These are phyloP conservation scores for Zootermopsis nevadensis DNA, from an alignment of 2,888 invertebrate genomes.

Conservation along the genomic window DNA sequence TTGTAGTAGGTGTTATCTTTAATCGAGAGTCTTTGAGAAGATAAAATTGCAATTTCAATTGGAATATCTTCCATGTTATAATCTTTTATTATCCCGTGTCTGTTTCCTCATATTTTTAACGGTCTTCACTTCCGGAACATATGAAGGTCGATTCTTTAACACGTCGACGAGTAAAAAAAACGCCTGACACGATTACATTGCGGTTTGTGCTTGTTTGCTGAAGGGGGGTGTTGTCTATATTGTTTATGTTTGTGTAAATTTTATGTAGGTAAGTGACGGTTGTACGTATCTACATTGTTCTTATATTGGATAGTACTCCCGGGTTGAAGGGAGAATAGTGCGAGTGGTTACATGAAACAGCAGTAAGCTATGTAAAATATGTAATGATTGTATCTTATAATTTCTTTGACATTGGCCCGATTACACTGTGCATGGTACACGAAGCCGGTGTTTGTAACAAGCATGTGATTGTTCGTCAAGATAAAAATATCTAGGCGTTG, in stretches of 20 bases:
- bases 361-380: background rate
- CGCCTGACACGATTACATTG: background rate
- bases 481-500: background rate
- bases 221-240: background rate
- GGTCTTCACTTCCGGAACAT: constrained; percentile 40
- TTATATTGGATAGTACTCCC: background rate
- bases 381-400: background rate
- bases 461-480: background rate
- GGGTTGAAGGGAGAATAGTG: constrained; percentile 6
- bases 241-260: background rate
- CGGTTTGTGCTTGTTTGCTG: background rate
- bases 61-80: background rate
- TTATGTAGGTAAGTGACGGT: background rate
- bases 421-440: background rate
- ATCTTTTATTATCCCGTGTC: background rate
- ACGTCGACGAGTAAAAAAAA: constrained; percentile 33
- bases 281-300: background rate
- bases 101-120: background rate
- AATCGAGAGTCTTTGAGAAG: no score
- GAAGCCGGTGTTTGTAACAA: background rate
- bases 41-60: no score
- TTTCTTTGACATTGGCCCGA: background rate
- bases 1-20: no score
- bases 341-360: background rate
- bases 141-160: constrained; percentile 44